Percentiles rank a stretch among this genome's conserved stretches.
phyloP scores from a whole-genome alignment of 2,888 invertebrate genomes.

The Andrena bucephala region DNA sequence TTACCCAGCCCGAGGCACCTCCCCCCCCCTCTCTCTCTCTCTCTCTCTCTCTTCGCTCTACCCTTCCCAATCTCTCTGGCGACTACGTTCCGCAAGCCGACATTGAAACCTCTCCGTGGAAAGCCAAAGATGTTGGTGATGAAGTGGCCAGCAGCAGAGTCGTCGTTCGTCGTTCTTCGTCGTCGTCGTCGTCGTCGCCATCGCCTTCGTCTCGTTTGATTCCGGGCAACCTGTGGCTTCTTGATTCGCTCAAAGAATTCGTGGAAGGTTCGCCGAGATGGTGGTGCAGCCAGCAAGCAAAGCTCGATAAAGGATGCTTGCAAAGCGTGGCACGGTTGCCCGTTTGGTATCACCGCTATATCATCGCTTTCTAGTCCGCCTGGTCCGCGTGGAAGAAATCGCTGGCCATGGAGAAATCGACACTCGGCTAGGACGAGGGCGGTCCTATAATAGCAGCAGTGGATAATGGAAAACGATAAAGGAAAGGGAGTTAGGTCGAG shows the following conservation, averaged over 20 bases:
- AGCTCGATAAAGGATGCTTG: conserved; percentile 30
- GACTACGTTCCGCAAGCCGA: conserved; percentile 38
- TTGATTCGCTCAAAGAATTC: conserved; percentile 33
- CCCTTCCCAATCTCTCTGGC: conserved; percentile 21
- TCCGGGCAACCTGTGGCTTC: conserved; percentile 65
- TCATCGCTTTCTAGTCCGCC: neutral
- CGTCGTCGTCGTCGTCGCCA: neutral
- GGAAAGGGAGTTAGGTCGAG: conserved; percentile 30
- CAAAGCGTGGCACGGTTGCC: neutral
- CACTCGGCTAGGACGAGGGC: neutral
- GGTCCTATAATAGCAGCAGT: neutral
- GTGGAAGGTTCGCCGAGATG: neutral
- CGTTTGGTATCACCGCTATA: neutral
- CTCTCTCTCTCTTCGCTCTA: neutral
- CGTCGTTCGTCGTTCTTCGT: neutral
- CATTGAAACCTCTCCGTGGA: conserved; percentile 16
- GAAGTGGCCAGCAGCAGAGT: conserved; percentile 41
- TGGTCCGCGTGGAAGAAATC: neutral
- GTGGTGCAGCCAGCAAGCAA: neutral
- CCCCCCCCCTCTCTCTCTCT: neutral
- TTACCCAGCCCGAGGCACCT: conserved; percentile 56
- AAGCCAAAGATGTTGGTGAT: conserved; percentile 23
- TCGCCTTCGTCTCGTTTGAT: conserved; percentile 15
- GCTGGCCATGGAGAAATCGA: conserved; percentile 2
- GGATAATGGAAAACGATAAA: conserved; percentile 68